phyloP scores from a whole-genome alignment of 2,113 vertebrate genomes.

The Megaceryle torquata region DNA sequence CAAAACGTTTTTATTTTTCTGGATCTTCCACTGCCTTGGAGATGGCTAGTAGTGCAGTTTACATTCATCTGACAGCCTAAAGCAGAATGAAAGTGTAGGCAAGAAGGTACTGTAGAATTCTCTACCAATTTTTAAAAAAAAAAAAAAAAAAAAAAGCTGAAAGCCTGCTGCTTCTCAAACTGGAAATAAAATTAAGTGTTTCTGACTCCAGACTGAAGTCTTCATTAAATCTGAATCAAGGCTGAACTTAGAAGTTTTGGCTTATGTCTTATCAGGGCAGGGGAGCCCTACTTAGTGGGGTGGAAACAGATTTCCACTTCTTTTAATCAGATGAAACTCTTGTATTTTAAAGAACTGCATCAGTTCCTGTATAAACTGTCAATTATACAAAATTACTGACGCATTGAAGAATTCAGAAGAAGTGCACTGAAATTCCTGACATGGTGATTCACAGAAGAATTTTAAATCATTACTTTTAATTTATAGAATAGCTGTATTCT shows the following conservation, averaged over 20 bases:
- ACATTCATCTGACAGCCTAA: not conserved
- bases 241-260: not conserved
- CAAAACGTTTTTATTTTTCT: not conserved
- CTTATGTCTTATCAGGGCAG: not conserved
- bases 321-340: not conserved
- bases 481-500: not conserved
- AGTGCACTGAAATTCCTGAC: not conserved
- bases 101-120: not conserved
- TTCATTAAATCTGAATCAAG: not conserved
- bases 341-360: not conserved
- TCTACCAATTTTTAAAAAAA: not conserved
- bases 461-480: not conserved
- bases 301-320: not conserved
- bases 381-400: not conserved
- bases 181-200: not conserved
- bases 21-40: not conserved
- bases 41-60: not conserved
- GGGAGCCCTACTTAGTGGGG: not conserved
- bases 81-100: not conserved
- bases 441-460: not conserved
- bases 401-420: not conserved
- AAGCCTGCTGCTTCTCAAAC: not conserved
- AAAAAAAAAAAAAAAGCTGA: no score
- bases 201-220: not conserved
- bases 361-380: not conserved